Conservation (phyloP, 2,888 invertebrate species). For the Seira musarum region DNA sequence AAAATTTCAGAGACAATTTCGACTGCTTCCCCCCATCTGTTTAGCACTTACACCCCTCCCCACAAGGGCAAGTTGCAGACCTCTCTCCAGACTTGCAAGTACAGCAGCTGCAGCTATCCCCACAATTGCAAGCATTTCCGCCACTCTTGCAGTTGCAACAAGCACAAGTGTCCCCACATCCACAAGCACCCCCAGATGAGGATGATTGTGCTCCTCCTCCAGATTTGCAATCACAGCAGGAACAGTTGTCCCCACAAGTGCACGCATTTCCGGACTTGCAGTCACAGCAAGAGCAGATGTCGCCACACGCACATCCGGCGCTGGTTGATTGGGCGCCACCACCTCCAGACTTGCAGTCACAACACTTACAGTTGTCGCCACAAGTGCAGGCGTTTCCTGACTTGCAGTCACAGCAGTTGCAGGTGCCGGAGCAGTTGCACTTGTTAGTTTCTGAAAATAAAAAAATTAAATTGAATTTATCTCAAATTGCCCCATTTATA, state of each 20-base stretch:
- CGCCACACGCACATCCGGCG: conserved; percentile 43
- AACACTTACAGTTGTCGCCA: conserved; percentile 54
- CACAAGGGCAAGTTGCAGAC: background rate
- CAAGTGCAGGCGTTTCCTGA: conserved; percentile 30
- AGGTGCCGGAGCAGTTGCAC: conserved; percentile 43
- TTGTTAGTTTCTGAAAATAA: conserved; percentile 40
- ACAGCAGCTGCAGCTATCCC: conserved; percentile 27
- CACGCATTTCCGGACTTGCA: conserved; percentile 27
- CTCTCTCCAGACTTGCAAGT: background rate
- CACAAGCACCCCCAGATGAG: conserved; percentile 8
- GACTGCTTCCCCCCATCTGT: conserved; percentile 20
- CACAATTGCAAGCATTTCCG: conserved; percentile 26
- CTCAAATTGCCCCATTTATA: background rate
- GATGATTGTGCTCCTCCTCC: background rate
- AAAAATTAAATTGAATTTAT: conserved; percentile 4
- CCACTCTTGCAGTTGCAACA: conserved; percentile 27
- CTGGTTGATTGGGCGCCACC: background rate
- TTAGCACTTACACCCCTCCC: conserved; percentile 28
- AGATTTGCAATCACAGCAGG: conserved; percentile 20
- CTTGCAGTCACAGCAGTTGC: conserved; percentile 43
- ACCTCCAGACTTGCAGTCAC: conserved; percentile 41
- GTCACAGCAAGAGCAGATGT: conserved; percentile 43
- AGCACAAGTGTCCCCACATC: conserved; percentile 36
- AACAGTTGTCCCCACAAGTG: conserved; percentile 16
- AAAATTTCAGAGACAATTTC: background rate